Conservation (phyloP, 1,140 invertebrate species). For the Spodoptera frugiperda region DNA sequence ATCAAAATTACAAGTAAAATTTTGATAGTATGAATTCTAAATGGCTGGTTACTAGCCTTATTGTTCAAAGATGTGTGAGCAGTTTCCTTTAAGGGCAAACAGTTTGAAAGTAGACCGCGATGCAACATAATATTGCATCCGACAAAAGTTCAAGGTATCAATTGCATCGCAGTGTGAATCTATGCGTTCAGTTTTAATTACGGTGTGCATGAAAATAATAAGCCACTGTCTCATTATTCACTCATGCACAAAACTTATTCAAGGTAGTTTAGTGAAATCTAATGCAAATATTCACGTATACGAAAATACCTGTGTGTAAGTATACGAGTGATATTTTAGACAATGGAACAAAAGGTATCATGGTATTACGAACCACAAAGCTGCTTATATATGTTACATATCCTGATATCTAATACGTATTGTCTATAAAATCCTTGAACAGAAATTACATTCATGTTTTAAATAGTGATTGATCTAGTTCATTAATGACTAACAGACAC, state of each 20-base stretch:
- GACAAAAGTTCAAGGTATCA: neutral
- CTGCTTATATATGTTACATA: neutral
- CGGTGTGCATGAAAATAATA: neutral
- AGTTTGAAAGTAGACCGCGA: neutral
- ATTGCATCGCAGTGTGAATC: neutral
- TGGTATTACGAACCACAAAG: no score
- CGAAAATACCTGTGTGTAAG: neutral
- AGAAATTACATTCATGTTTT: neutral
- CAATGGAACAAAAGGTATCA: neutral
- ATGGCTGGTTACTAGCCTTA: no score
- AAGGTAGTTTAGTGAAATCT: neutral
- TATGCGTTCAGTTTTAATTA: neutral
- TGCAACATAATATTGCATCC: neutral
- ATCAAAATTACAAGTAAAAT: no score
- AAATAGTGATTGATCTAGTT: neutral
- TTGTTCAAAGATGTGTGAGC: no score
- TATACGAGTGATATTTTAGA: neutral
- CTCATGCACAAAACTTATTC: neutral
- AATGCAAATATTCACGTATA: neutral
- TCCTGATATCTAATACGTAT: neutral
- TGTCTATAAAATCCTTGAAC: constrained; percentile 22
- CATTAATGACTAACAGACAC: constrained; percentile 11
- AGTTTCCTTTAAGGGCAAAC: neutral
- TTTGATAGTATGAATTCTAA: no score
- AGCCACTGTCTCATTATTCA: neutral